phyloP scores from a whole-genome alignment of 2,888 invertebrate genomes.

The Selenia dentaria region DNA sequence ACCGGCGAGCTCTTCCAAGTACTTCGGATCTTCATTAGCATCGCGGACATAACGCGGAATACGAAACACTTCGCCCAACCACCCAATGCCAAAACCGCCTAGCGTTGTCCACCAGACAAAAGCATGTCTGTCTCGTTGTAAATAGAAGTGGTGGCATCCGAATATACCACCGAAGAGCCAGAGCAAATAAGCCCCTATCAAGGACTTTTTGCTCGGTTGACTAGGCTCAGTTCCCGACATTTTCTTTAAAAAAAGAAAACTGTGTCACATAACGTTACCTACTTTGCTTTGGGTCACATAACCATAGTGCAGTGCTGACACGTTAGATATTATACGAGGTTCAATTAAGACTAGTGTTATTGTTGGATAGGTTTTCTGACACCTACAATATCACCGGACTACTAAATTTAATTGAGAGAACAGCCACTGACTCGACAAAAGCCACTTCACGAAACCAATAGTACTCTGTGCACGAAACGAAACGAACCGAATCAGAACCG shows the following conservation, averaged over 20 bases:
- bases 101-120: constrained; percentile 95
- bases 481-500: too few species aligned
- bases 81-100: constrained; percentile 95
- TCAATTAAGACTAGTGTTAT: too few species aligned
- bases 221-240: constrained; percentile 40
- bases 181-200: constrained; percentile 89
- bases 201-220: constrained; percentile 77
- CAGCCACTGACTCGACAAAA: too few species aligned
- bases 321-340: too few species aligned
- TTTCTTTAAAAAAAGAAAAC: constrained; percentile 10
- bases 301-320: too few species aligned
- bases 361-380: too few species aligned
- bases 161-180: constrained; percentile 96
- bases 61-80: constrained; percentile 93
- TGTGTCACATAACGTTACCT: constrained; percentile 10
- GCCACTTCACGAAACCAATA: too few species aligned
- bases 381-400: too few species aligned
- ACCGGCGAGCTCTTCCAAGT: constrained; percentile 86
- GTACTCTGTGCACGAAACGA: too few species aligned
- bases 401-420: too few species aligned
- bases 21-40: constrained; percentile 89
- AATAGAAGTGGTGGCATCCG: constrained; percentile 96
- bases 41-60: constrained; percentile 94
- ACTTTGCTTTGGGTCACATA: too few species aligned
- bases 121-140: constrained; percentile 94